Evolutionary conservation across 2,888 invertebrate species (phyloP), one percentile per base, ranked within the genome.

Genomic region (Aspidiotus rigidus): DNA sequence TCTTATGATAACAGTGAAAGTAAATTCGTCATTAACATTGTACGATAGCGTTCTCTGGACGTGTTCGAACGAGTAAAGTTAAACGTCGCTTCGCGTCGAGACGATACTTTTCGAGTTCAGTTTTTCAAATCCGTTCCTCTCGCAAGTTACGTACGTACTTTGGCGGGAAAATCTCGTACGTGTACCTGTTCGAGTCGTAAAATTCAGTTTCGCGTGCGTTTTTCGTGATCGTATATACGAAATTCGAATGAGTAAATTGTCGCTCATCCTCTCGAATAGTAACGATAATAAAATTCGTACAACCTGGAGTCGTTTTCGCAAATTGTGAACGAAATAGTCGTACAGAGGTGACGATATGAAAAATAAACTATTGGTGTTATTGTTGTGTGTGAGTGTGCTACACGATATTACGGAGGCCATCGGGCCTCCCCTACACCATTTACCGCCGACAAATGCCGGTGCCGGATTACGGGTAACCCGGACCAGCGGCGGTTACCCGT

Each of bases 311-410:
- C 66, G 66, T 57, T 10, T 42, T 66, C 28, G 59, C 16, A 40
- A 41, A 40, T 56, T 28, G 57, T 42, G 54, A n/a, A 55, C 41
- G 55, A 66, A 44, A 66, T 57, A 40, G 57, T 66, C 56, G 56
- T 67, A 55, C 64, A 64, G 55, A 64, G 64, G 64, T 64, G 64
- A 64, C 64, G 67, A 60, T 60, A 67, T 67, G 67, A 67, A 67
- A 49, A 49, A 67, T 60, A 67, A 67, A 59, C 57, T 67, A 49
- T 67, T 67, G 16, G 60, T 67, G 44, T 67, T 67, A 59, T 28
- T 67, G 59, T 60, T 67, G 49, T 67, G 67, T 59, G 67, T 67
- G 10, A 67, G 67, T 59, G 67, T 67, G 39, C 28, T 67, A 60
- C 60, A 60, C 57, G 67, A 67, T 67, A 60, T 67, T 49, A 49